phyloP scores from a whole-genome alignment of 2,888 invertebrate genomes.

The Volucella inflata region DNA sequence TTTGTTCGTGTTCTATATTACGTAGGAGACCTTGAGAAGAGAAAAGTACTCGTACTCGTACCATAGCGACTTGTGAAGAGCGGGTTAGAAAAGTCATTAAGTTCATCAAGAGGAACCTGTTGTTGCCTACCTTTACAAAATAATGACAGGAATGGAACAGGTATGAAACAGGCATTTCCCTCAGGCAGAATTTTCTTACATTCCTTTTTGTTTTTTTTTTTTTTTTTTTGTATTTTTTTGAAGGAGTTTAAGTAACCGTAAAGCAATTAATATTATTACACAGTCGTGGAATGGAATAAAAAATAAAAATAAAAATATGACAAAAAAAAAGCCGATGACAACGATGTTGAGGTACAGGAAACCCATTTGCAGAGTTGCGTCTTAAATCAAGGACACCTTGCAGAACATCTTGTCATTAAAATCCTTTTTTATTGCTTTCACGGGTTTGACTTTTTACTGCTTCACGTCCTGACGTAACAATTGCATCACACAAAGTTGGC shows the following conservation, averaged over 20 bases:
- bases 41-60: not conserved
- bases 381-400: constrained; percentile 67
- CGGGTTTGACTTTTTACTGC: constrained; percentile 3
- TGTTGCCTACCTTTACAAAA: not conserved
- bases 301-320: constrained; percentile 39
- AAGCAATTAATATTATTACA: constrained; percentile 68
- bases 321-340: constrained; percentile 36
- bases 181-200: constrained; percentile 15
- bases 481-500: constrained; percentile 22
- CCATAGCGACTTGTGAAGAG: constrained; percentile 1
- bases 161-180: not conserved
- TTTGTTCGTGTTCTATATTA: not conserved
- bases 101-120: constrained; percentile 40
- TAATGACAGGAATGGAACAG: too few species aligned
- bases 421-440: constrained; percentile 66
- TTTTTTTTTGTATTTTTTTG: constrained; percentile 21
- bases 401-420: constrained; percentile 48
- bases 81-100: constrained; percentile 40
- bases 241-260: constrained; percentile 56
- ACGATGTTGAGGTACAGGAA: constrained; percentile 9
- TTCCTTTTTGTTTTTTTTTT: not conserved
- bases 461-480: constrained; percentile 27
- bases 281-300: constrained; percentile 17
- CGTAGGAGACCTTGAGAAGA: too few species aligned
- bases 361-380: constrained; percentile 25